Evolutionary conservation across 2,113 vertebrate genomes (phyloP), one percentile per base, ranked within the genome.

Genomic region (Barnardius zonarius): DNA sequence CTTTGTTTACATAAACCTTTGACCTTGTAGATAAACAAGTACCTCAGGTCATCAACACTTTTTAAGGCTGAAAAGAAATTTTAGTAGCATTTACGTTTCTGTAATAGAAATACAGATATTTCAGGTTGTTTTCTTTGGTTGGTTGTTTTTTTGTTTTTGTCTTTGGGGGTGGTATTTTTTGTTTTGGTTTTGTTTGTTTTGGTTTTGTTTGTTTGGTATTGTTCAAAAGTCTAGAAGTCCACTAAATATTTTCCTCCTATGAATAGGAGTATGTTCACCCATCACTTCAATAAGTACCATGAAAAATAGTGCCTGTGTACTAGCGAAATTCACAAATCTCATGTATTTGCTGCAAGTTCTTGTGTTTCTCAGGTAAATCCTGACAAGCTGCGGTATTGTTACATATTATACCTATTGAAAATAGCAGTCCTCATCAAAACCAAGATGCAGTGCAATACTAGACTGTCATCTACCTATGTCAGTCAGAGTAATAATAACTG

Each of bases 401-500:
- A 61, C 25, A 6, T 92, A 39, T 63, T 80, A 74, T 39, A 46
- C 49, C 61, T 91, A 23, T 46, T 94, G 57, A 51, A 91, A 80
- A 91, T 59, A 84, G 80, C 55, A 83, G 27, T 64, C 64, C 51
- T 92, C 51, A 80, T 89, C 81, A 78, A 90, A 89, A 92, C n/a
- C 19, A 89, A 83, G 92, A 90, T 43, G 10, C 44, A 82, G 5
- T 24, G 15, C 39, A 72, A 25, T 78, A 46, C 33, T 78, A 68
- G 55, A 64, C 51, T 81, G 31, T 89, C 62, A 66, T 72, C 31
- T 75, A 5, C 27, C 41, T 82, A 30, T 52, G 70, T 61, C 46
- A 67, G 67, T 61, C 41, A 63, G 67, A 72, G 46, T 59, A 88
- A 83, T 73, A 78, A 35, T 59, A 90, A 90, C 7, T 41, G 37